A percentile compares a stretch with the other conserved stretches of the same genome.
phyloP scores from a whole-genome alignment of 2,888 invertebrate species.

The Calameuta idolon region DNA sequence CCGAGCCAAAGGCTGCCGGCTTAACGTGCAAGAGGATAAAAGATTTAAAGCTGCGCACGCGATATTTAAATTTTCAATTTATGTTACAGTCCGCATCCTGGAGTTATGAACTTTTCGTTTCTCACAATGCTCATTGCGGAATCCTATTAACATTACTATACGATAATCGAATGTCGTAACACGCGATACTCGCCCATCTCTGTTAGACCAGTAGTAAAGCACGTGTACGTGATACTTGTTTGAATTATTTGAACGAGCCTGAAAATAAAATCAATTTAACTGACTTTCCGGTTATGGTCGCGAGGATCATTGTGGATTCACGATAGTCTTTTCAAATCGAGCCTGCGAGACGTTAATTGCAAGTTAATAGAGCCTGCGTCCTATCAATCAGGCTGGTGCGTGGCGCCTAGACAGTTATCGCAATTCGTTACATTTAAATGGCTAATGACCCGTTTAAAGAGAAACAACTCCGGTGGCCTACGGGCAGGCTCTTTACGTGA shows the following conservation, averaged over 20 bases:
- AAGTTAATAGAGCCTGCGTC: constrained; percentile 1
- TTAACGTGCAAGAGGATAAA: neutral
- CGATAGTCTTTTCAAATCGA: neutral
- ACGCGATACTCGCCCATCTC: neutral
- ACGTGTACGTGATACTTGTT: neutral
- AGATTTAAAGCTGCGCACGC: neutral
- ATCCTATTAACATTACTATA: neutral
- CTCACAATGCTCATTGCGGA: neutral
- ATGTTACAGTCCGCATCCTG: neutral
- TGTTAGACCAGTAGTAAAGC: neutral
- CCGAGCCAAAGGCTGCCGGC: neutral
- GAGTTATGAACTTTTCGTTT: neutral
- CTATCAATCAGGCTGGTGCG: neutral
- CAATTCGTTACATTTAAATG: constrained; percentile 2
- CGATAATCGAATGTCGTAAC: neutral
- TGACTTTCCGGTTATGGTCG: neutral
- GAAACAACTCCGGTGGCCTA: constrained; percentile 6
- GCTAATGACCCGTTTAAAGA: neutral
- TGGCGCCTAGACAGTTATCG: neutral
- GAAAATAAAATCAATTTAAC: neutral
- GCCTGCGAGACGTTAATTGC: neutral
- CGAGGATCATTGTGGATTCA: neutral
- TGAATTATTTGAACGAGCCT: neutral
- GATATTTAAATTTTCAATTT: neutral
- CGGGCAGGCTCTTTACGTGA: neutral